These are phyloP conservation scores for Palythoa heliodiscus DNA, from an alignment of 92 coral and sea anemone genomes.

Conservation along the genomic window DNA sequence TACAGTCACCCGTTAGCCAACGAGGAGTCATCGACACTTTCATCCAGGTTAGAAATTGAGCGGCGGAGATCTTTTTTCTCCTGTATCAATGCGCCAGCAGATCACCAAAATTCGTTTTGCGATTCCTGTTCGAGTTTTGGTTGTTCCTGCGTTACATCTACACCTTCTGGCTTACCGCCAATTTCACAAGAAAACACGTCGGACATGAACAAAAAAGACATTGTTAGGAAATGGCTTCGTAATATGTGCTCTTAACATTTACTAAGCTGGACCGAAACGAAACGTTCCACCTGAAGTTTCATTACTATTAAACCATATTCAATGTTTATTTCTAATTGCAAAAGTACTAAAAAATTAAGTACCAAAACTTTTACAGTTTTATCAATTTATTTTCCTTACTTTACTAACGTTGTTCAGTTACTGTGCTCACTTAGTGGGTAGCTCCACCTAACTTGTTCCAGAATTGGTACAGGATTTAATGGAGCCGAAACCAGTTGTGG, in stretches of 20 bases:
- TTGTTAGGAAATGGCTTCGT: slow-evolving; percentile 6
- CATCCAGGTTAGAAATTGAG: background rate
- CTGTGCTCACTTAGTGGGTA: no score
- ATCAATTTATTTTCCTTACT: no score
- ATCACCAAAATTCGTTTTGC: slow-evolving; percentile 4
- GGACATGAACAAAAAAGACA: background rate
- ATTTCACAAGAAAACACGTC: slow-evolving; percentile 1
- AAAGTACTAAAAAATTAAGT: no score
- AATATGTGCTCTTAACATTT: background rate
- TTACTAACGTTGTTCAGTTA: no score
- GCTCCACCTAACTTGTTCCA: no score
- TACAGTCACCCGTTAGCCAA: background rate
- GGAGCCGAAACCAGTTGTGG: no score
- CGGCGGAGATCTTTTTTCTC: background rate
- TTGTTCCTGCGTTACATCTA: slow-evolving; percentile 15
- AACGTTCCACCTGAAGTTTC: no score
- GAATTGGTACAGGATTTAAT: no score
- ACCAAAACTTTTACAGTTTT: no score
- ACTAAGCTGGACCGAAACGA: no score
- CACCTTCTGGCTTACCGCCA: slow-evolving; percentile 17
- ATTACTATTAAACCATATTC: no score
- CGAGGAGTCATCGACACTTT: background rate
- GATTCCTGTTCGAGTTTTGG: slow-evolving; percentile 18
- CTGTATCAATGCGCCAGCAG: background rate
- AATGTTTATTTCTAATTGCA: no score